Percentiles rank a stretch among this genome's conserved stretches.
These are phyloP conservation scores for Acanthosepion pharaonis DNA, from an alignment of 2,888 invertebrate genomes.

Conservation along the genomic window DNA sequence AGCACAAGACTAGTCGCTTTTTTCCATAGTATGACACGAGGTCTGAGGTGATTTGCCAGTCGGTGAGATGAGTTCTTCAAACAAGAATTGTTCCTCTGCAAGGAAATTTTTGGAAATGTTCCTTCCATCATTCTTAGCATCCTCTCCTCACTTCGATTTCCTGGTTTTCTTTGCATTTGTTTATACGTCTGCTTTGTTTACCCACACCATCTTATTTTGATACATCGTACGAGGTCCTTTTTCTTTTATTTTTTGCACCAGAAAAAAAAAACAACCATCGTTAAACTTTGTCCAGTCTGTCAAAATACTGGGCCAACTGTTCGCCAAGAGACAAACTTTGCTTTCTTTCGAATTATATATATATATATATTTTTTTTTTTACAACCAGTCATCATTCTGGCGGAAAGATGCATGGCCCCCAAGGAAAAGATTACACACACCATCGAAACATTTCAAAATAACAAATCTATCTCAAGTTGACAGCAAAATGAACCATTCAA, in stretches of 20 bases:
- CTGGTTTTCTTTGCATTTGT: too few species aligned
- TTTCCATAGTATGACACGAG: too few species aligned
- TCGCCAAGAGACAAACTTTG: neutral
- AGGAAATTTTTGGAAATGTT: too few species aligned
- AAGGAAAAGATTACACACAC: neutral
- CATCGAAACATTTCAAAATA: neutral
- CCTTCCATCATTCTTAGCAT: too few species aligned
- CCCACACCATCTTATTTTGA: too few species aligned
- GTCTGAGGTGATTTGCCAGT: too few species aligned
- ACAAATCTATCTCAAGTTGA: neutral
- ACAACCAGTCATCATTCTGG: neutral
- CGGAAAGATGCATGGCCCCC: neutral
- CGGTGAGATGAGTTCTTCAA: too few species aligned
- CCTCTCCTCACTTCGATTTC: too few species aligned
- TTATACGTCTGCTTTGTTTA: too few species aligned
- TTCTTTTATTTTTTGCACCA: neutral
- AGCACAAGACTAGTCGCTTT: too few species aligned
- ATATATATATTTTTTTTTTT: neutral
- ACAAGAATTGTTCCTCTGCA: too few species aligned
- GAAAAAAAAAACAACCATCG: neutral
- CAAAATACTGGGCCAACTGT: neutral
- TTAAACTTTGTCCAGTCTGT: neutral
- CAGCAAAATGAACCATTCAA: neutral
- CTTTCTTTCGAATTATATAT: neutral
- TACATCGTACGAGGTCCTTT: neutral